Percentiles rank a stretch among this genome's conserved stretches.
These are phyloP conservation scores for Campopleginae sp. DNA, from an alignment of 2,888 invertebrate genomes.

Conservation along the genomic window DNA sequence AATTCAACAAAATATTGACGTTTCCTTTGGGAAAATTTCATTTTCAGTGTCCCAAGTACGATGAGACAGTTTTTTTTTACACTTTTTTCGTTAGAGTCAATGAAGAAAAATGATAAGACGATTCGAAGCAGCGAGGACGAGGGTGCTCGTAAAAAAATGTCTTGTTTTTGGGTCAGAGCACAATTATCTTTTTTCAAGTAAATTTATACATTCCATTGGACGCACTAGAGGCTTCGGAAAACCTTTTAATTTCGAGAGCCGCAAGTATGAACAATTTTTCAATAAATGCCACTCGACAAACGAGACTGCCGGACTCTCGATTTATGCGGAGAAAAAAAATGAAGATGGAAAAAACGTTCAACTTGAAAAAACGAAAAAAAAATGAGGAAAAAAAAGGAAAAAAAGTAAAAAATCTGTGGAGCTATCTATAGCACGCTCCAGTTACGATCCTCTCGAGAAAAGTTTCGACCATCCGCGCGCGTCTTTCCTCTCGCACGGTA, in stretches of 20 bases:
- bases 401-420: neutral
- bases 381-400: neutral
- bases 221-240: neutral
- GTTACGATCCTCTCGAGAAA: constrained; percentile 59
- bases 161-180: neutral
- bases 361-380: neutral
- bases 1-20: too few relatives aligned
- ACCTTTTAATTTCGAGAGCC: constrained; percentile 20
- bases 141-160: constrained; percentile 5
- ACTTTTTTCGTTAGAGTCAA: neutral
- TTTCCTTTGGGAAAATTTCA: too few relatives aligned
- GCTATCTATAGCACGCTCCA: constrained; percentile 47
- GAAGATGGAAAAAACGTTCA: neutral
- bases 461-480: constrained; percentile 60
- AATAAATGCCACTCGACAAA: constrained; percentile 31
- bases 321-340: constrained; percentile 7
- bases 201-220: constrained; percentile 12
- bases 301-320: neutral
- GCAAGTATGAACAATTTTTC: constrained; percentile 24
- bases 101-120: neutral
- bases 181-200: neutral
- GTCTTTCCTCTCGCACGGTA: constrained; percentile 30
- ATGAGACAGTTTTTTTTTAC: too few relatives aligned
- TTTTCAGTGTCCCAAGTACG: too few relatives aligned
- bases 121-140: neutral